Conservation (phyloP, 2,888 invertebrate genomes). For the Clunio marinus region DNA sequence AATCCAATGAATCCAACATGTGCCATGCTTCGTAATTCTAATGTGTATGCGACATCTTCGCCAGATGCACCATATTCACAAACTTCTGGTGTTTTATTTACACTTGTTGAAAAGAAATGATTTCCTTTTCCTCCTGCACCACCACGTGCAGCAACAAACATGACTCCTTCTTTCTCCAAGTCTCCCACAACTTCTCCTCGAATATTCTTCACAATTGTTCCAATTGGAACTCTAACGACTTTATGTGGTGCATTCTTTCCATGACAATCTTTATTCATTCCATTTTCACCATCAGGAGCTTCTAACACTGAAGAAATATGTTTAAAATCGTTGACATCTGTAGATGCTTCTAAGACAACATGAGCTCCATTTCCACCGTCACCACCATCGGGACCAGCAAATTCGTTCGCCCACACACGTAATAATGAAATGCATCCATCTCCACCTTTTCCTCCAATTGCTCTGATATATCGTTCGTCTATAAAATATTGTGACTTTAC, state of each 20-base stretch:
- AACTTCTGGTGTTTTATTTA: conserved; percentile 72
- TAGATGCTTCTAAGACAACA: conserved; percentile 74
- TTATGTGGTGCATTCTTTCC: conserved; percentile 76
- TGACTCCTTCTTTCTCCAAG: conserved; percentile 61
- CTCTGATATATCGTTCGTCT: conserved; percentile 63
- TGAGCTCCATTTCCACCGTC: conserved; percentile 97
- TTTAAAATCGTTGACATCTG: conserved; percentile 65
- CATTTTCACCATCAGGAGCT: conserved; percentile 69
- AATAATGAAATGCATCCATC: conserved; percentile 88
- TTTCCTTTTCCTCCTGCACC: conserved; percentile 97
- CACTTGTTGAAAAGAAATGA: conserved; percentile 77
- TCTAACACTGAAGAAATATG: conserved; percentile 58
- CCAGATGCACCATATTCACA: conserved; percentile 85
- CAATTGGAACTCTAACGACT: conserved; percentile 74
- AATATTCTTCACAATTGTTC: conserved; percentile 64
- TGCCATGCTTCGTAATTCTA: conserved; percentile 91
- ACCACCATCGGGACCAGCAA: conserved; percentile 88
- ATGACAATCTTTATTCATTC: conserved; percentile 68
- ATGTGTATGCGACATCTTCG: conserved; percentile 64
- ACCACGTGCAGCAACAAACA: conserved; percentile 91
- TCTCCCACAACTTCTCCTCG: conserved; percentile 62
- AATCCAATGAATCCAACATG: conserved; percentile 87
- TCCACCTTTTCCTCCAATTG: conserved; percentile 84
- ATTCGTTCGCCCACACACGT: conserved; percentile 74
- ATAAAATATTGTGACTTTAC: conserved; percentile 61